phyloP scores from a whole-genome alignment of 1,140 invertebrate genomes.

The Papilio dardanus region DNA sequence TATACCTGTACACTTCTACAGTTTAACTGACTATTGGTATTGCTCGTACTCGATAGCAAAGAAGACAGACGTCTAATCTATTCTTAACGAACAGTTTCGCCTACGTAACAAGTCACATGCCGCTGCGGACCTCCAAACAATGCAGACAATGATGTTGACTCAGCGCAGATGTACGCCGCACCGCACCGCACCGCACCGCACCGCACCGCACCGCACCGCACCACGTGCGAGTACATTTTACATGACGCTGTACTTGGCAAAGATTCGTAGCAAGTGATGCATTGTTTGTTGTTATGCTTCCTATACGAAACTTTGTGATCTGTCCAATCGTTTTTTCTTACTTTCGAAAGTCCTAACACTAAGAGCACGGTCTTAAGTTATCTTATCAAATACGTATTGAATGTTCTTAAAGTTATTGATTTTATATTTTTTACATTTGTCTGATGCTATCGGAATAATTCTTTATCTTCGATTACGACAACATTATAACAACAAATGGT shows the following conservation, averaged over 20 bases:
- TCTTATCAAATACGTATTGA: too few species aligned
- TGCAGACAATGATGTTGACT: constrained; percentile 27
- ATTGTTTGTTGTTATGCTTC: neutral
- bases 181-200: neutral
- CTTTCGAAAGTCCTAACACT: neutral
- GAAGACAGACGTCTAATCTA: neutral
- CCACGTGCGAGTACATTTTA: neutral
- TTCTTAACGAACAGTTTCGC: neutral
- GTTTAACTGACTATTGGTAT: constrained; percentile 12
- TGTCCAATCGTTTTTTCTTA: neutral
- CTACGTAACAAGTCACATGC: constrained; percentile 13
- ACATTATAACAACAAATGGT: neutral
- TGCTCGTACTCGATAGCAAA: constrained; percentile 7
- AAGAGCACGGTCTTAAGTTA: too few species aligned
- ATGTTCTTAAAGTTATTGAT: too few species aligned
- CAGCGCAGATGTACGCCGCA: constrained; percentile 12
- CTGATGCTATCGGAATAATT: neutral
- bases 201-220: neutral
- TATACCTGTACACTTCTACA: neutral
- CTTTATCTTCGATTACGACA: neutral
- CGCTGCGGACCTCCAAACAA: constrained; percentile 25
- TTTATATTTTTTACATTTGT: neutral
- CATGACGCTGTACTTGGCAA: constrained; percentile 11
- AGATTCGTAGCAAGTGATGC: neutral
- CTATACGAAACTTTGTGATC: neutral